Conservation (phyloP, 2,797 vertebrate genomes). For the Bryconaethiops microstoma region DNA sequence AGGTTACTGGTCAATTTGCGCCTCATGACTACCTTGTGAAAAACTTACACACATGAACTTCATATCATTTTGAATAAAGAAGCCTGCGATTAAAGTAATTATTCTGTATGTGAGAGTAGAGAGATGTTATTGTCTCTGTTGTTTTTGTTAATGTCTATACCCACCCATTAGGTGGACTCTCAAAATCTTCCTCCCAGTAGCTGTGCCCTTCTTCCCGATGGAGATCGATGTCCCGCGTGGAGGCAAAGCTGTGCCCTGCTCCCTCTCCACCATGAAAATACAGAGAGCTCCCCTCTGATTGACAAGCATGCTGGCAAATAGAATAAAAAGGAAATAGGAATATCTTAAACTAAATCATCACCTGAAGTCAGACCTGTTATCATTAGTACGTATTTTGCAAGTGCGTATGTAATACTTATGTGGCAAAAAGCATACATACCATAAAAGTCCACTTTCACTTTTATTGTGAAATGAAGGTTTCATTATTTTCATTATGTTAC, state of each 20-base stretch:
- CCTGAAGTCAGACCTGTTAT: not conserved
- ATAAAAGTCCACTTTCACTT: too few species aligned
- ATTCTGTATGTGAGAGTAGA: not conserved
- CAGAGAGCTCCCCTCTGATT: conserved; percentile 94
- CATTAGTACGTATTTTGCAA: not conserved
- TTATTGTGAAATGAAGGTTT: too few species aligned
- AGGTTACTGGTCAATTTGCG: too few species aligned
- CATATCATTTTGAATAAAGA: too few species aligned
- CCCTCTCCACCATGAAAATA: conserved; percentile 95
- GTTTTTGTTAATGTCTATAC: conserved; percentile 52
- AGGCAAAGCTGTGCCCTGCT: conserved; percentile 88
- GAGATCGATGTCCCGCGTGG: conserved; percentile 91
- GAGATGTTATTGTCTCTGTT: not conserved
- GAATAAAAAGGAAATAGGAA: conserved; percentile 23
- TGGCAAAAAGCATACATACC: not conserved
- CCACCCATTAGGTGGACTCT: conserved; percentile 90
- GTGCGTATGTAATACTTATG: not conserved
- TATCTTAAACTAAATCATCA: not conserved
- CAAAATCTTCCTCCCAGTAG: conserved; percentile 98
- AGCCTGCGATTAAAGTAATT: too few species aligned
- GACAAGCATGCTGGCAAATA: conserved; percentile 91
- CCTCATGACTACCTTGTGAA: too few species aligned
- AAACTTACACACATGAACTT: too few species aligned
- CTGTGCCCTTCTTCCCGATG: conserved; percentile 90
- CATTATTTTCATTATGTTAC: too few species aligned